These are phyloP conservation scores for Cancer borealis DNA, from an alignment of 2,888 invertebrate genomes.

Conservation along the genomic window DNA sequence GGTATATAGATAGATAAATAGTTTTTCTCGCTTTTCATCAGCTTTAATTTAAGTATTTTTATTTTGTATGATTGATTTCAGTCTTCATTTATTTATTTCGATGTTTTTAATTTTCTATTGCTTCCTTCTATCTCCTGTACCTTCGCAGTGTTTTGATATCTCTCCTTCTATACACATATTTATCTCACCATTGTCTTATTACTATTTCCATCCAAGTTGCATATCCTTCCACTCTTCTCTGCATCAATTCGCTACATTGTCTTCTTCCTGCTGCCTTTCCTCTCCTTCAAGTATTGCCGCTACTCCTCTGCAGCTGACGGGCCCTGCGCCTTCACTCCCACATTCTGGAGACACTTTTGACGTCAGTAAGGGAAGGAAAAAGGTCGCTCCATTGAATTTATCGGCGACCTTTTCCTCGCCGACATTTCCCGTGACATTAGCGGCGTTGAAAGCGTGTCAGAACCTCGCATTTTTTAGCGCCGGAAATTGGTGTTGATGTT, in stretches of 20 bases:
- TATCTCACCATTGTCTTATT: too few species aligned
- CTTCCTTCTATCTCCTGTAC: background rate
- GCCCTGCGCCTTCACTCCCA: background rate
- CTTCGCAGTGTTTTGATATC: background rate
- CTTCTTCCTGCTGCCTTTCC: background rate
- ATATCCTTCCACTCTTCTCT: too few species aligned
- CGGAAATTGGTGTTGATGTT: background rate
- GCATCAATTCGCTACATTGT: too few species aligned
- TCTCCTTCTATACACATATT: background rate
- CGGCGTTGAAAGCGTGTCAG: background rate
- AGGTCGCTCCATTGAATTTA: background rate
- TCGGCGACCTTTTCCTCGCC: background rate
- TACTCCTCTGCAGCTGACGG: background rate
- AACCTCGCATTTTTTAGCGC: background rate
- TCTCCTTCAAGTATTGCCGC: background rate
- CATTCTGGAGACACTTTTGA: background rate
- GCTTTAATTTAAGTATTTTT: background rate
- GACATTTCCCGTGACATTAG: conserved; percentile 22
- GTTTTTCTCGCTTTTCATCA: background rate
- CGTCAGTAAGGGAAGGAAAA: conserved; percentile 6
- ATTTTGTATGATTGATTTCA: background rate
- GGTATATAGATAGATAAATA: background rate
- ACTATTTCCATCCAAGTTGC: too few species aligned
- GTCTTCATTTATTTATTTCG: background rate
- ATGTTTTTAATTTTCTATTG: background rate